These are phyloP conservation scores for Hirtodrosophila duncani DNA, from an alignment of 2,888 invertebrate genomes.

Conservation along the genomic window DNA sequence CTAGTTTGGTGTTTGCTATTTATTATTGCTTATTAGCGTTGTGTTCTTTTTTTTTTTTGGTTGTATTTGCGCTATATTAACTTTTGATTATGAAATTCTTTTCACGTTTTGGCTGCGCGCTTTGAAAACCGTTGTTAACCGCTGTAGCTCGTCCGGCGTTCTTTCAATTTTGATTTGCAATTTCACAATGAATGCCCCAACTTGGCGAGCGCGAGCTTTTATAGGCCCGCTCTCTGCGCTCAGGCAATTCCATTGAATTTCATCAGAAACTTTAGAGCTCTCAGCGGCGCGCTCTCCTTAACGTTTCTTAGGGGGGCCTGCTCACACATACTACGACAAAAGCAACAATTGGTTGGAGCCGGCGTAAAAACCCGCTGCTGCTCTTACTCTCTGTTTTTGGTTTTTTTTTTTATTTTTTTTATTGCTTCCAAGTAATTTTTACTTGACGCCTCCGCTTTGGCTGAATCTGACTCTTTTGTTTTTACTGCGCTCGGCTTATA, in stretches of 20 bases:
- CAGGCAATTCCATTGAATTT: slow-evolving; percentile 60
- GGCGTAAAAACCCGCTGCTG: slow-evolving; percentile 34
- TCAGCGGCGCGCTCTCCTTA: slow-evolving; percentile 10
- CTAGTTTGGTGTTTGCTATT: slow-evolving; percentile 18
- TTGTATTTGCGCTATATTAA: slow-evolving; percentile 50
- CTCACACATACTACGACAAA: slow-evolving; percentile 22
- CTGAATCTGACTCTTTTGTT: slow-evolving; percentile 21
- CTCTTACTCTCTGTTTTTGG: slow-evolving; percentile 4
- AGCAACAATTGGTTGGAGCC: slow-evolving; percentile 15
- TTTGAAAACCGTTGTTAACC: slow-evolving; percentile 44
- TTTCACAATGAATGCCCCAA: slow-evolving; percentile 77
- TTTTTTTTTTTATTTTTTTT: neutral
- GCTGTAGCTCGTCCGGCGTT: slow-evolving; percentile 53
- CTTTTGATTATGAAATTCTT: slow-evolving; percentile 75
- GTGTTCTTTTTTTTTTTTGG: slow-evolving; percentile 11
- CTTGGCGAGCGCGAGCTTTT: slow-evolving; percentile 57
- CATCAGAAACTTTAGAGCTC: slow-evolving; percentile 57
- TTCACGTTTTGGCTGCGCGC: slow-evolving; percentile 52
- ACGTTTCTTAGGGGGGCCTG: slow-evolving; percentile 28
- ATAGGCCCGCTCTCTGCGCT: slow-evolving; percentile 66
- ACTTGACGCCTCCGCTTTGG: slow-evolving; percentile 33
- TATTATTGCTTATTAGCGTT: slow-evolving; percentile 17
- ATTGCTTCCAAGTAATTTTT: slow-evolving; percentile 40
- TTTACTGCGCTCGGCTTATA: slow-evolving; percentile 14
- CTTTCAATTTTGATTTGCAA: slow-evolving; percentile 77